Percentiles rank a stretch among this genome's conserved stretches.
Conservation (phyloP, 2,113 vertebrate species). For the Myodes glareolus region DNA sequence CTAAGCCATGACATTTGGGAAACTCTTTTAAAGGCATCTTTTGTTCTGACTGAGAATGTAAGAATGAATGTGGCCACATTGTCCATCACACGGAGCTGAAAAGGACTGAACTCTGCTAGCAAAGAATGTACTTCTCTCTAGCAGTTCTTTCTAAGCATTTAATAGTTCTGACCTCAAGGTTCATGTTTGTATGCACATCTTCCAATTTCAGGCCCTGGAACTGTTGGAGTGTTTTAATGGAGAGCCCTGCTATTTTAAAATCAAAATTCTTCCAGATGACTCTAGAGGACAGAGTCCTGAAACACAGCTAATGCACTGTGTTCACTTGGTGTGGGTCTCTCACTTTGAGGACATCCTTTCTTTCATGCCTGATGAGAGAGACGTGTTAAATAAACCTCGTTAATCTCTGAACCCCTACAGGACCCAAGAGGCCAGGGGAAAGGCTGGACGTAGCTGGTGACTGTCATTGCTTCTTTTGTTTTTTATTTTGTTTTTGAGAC, state of each 20-base stretch:
- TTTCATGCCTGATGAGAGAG: background rate
- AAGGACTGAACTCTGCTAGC: background rate
- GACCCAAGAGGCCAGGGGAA: background rate
- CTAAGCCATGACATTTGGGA: conserved; percentile 45
- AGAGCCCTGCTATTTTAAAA: conserved; percentile 68
- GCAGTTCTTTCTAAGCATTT: conserved; percentile 44
- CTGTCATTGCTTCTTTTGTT: background rate
- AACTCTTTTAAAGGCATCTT: conserved; percentile 29
- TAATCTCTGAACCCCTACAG: background rate
- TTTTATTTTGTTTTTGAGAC: background rate
- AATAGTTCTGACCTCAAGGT: conserved; percentile 39
- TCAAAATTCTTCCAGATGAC: conserved; percentile 48
- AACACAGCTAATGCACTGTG: background rate
- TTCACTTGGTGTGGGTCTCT: background rate
- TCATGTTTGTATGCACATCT: conserved; percentile 65
- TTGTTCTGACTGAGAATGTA: conserved; percentile 15
- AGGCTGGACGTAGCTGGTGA: background rate
- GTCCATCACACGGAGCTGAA: conserved; percentile 6
- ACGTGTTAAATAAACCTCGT: background rate
- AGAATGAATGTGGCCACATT: background rate
- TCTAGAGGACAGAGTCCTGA: conserved; percentile 52
- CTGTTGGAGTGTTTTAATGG: conserved; percentile 59
- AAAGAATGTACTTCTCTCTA: conserved; percentile 19
- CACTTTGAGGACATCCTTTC: conserved; percentile 9
- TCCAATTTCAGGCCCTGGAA: conserved; percentile 57